A percentile compares a stretch with the other conserved stretches of the same genome.
Evolutionary conservation across 2,113 vertebrate species (phyloP).

Genomic region (Mugil cephalus): DNA sequence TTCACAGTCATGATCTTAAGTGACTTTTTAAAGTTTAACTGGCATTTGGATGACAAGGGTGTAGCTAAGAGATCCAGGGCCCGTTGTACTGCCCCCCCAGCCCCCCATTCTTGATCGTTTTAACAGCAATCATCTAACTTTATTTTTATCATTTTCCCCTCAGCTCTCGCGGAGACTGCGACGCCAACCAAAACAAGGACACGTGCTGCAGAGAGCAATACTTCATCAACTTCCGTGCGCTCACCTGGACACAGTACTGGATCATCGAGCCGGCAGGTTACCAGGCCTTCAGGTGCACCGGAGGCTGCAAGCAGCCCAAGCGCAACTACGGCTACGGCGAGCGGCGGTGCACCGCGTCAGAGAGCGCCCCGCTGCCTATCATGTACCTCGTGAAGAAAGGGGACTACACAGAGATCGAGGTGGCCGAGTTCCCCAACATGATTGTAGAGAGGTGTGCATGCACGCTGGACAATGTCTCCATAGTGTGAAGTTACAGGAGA

Average conservation of each 20-base stretch:
- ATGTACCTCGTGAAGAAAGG: slow-evolving; percentile 92
- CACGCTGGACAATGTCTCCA: slow-evolving; percentile 81
- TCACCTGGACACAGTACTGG: slow-evolving; percentile 90
- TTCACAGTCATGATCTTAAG: neutral
- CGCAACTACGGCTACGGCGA: slow-evolving; percentile 81
- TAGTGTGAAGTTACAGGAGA: slow-evolving; percentile 77
- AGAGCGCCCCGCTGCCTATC: slow-evolving; percentile 88
- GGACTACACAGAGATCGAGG: slow-evolving; percentile 92
- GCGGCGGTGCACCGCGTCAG: slow-evolving; percentile 82
- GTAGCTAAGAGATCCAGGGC: slow-evolving; percentile 14
- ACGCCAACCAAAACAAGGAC: slow-evolving; percentile 63
- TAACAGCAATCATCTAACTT: neutral
- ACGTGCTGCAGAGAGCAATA: slow-evolving; percentile 88
- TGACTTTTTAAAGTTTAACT: accelerated
- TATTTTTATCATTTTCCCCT: neutral
- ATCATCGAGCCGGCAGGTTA: slow-evolving; percentile 89
- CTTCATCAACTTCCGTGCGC: slow-evolving; percentile 88
- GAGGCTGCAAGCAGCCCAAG: slow-evolving; percentile 85
- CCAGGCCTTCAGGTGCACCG: slow-evolving; percentile 86
- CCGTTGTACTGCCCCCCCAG: no score
- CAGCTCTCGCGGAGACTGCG: slow-evolving; percentile 89
- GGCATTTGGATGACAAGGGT: neutral
- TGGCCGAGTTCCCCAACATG: slow-evolving; percentile 92
- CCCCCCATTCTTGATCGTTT: no score
- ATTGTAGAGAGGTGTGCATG: slow-evolving; percentile 89